Conservation (phyloP, 2,797 vertebrate genomes). For the Rousettus madagascariensis region DNA sequence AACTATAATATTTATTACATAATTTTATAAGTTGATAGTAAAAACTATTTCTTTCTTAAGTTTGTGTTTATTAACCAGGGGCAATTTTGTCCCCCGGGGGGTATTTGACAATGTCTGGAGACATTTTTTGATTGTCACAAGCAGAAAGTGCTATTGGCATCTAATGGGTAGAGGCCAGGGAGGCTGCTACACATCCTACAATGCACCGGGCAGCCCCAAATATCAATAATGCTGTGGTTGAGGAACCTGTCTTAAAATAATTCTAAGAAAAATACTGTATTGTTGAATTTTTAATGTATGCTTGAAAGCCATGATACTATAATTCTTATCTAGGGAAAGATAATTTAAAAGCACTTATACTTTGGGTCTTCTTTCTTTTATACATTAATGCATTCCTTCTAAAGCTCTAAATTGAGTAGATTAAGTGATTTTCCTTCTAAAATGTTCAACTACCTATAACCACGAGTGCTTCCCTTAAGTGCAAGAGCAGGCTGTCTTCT, state of each 20-base stretch:
- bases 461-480: not conserved
- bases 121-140: not conserved
- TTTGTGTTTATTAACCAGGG: not conserved
- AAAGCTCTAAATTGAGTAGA: constrained; percentile 65
- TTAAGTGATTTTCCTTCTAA: constrained; percentile 64
- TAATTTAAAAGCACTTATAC: constrained; percentile 63
- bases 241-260: constrained; percentile 46
- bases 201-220: not conserved
- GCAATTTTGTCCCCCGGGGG: not conserved
- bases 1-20: not conserved
- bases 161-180: not conserved
- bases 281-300: constrained; percentile 69
- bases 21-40: not conserved
- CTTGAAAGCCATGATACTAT: constrained; percentile 58
- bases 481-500: constrained; percentile 43
- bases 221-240: not conserved
- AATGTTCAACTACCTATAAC: constrained; percentile 63
- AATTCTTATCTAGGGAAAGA: constrained; percentile 67
- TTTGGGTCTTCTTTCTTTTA: constrained; percentile 31
- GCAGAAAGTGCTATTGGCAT: not conserved
- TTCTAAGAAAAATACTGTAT: constrained; percentile 28
- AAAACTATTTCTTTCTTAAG: constrained; percentile 22
- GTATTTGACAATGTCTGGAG: not conserved
- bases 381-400: constrained; percentile 59
- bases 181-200: not conserved